Evolutionary conservation across 2,888 invertebrate genomes (phyloP), one percentile per base, ranked within the genome.

Genomic region (Himalopsyche anomala): DNA sequence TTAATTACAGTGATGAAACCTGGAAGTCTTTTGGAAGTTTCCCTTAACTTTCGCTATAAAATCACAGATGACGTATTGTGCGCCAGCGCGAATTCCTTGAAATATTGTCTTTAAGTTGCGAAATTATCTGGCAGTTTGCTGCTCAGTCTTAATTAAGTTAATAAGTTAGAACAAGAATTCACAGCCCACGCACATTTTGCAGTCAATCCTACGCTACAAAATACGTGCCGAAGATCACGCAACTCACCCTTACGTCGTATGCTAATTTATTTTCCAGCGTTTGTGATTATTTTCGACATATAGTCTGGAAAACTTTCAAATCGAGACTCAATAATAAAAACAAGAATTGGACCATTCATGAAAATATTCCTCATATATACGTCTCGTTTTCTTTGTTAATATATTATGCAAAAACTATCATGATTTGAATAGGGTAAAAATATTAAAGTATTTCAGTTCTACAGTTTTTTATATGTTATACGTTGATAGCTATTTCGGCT

Each of bases 21-120:
- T 62, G 62, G 8, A 62, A 62, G 62, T 62, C 11, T 62, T 11
- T 9, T 19, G 62, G 19, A 62, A 19, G 15, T 51, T 51, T 15
- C 12, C 62, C 19, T 62, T 9, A 62, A 62, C 19, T 62, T 62
- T 19, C 9, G 62, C 62, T 62, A 62, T 62, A 62, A 62, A 62
- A 62, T 62, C 62, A 62, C 62, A 28, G 28, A 62, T 62, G 62
- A 62, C 62, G 62, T 62, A 62, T 62, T 62, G 62, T 62, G 62
- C 2, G 19, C 28, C n/a, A 12, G 62, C 62, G 51, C 51, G 51
- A 62, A 62, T 19, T 62, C 15, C 28, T 62, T 62, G 28, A 62
- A 62, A 62, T 62, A 62, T 62, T 62, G 62, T 62, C 62, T 19
- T 62, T 62, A 62, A 62, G 62, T 62, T 62, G 8, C 19, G 8